Evolutionary conservation across 2,888 invertebrate species (phyloP).

Genomic region (Autographa pulchrina): DNA sequence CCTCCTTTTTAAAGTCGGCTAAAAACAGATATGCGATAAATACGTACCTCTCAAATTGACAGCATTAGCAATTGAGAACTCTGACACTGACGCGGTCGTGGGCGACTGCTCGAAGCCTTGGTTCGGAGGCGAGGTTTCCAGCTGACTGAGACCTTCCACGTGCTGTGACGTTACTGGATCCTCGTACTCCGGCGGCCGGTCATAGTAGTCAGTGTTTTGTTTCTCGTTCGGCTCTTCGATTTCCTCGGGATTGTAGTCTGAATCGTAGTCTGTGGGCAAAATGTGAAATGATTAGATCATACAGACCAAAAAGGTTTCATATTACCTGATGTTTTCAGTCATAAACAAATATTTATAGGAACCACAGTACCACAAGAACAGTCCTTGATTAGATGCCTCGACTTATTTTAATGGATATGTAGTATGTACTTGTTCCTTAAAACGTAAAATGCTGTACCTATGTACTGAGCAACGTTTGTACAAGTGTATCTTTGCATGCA

Average conservation of each 20-base stretch:
- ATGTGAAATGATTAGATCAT: not conserved
- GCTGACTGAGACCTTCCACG: constrained; percentile 66
- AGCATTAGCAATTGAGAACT: constrained; percentile 82
- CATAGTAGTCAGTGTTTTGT: constrained; percentile 75
- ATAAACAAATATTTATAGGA: too few species aligned
- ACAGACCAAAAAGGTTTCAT: too few species aligned
- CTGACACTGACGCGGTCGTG: constrained; percentile 76
- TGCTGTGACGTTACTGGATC: constrained; percentile 74
- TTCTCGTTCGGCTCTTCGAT: constrained; percentile 57
- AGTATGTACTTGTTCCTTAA: too few species aligned
- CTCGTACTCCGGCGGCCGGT: constrained; percentile 70
- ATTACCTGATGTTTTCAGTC: too few species aligned
- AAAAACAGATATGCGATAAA: too few species aligned
- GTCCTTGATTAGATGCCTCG: too few species aligned
- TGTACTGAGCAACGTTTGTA: too few species aligned
- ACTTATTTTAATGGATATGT: too few species aligned
- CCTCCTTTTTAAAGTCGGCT: too few species aligned
- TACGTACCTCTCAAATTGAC: constrained; percentile 83
- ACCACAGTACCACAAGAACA: too few species aligned
- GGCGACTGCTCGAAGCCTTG: constrained; percentile 71
- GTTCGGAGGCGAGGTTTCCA: constrained; percentile 67
- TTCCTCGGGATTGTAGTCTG: constrained; percentile 68
- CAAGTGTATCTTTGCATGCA: too few species aligned
- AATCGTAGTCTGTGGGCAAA: constrained; percentile 72
- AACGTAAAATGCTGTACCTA: too few species aligned